Percentiles rank a stretch among this genome's conserved stretches.
phyloP scores from a whole-genome alignment of 2,113 vertebrate genomes.

The Dunckerocampus dactyliophorus region DNA sequence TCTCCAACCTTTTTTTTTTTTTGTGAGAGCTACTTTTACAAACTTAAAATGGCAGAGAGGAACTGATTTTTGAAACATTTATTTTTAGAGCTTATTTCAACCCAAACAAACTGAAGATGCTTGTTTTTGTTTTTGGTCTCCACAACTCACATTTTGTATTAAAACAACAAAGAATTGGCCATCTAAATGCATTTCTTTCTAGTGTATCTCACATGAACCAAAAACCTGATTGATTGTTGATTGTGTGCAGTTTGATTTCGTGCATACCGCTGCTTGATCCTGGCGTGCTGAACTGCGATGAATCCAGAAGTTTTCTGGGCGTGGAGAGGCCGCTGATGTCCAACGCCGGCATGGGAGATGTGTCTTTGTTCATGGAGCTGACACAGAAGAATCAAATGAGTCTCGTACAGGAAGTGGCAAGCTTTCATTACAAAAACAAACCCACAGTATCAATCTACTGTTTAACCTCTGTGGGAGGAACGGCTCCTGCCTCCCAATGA shows the following conservation, averaged over 20 bases:
- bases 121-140: too few relatives aligned
- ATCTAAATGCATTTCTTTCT: too few relatives aligned
- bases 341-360: conserved; percentile 76
- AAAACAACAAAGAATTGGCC: too few relatives aligned
- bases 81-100: too few relatives aligned
- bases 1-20: too few relatives aligned
- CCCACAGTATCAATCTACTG: conserved; percentile 42
- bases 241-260: background rate
- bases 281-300: conserved; percentile 82
- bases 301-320: conserved; percentile 86
- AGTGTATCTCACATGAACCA: too few relatives aligned
- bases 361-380: conserved; percentile 82
- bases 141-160: too few relatives aligned
- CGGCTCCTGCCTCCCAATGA: conserved; percentile 59
- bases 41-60: too few relatives aligned
- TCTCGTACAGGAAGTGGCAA: conserved; percentile 2
- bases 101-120: too few relatives aligned
- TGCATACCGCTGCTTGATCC: conserved; percentile 77
- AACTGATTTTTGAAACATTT: too few relatives aligned
- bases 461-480: conserved; percentile 31
- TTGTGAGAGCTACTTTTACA: too few relatives aligned
- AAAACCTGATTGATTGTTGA: too few relatives aligned
- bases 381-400: conserved; percentile 4
- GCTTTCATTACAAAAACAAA: conserved; percentile 16
- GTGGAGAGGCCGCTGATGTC: conserved; percentile 88